Evolutionary conservation across 2,797 vertebrate genomes (phyloP), one percentile per base, ranked within the genome.

Genomic region (Aplochiton taeniatus): DNA sequence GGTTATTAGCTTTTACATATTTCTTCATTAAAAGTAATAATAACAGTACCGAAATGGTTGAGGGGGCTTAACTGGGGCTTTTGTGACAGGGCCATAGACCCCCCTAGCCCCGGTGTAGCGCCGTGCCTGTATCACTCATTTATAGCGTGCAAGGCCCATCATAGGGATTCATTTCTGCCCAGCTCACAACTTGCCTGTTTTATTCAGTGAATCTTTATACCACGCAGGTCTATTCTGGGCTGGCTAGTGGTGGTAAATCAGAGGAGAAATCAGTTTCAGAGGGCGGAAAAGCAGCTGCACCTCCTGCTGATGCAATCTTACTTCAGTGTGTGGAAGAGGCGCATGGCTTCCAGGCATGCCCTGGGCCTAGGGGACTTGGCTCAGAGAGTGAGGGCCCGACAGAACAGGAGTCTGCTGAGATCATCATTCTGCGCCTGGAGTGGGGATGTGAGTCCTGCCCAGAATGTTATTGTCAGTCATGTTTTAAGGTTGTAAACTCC

Each of bases 251-350:
- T 18, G n/a, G 50, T 18, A 42, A 43, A 18, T 43, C 51, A 61
- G 42, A 11, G 20, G 1, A 18, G 18, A 47, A 56, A n/a, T n/a
- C 11, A 20, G n/a, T 65, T 49, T 17, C 8, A 43, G n/a, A 31
- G 1, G 19, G 17, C 17, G 17, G 59, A 51, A 19, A 16, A 13
- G 9, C 9, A 14, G 31, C 17, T 42, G 16, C 0, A 4, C 45
- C 9, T 42, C 17, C 11, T 58, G 12, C 62, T 20, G 49, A 46
- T 58, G 19, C 20, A 49, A 9, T 53, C 68, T 31, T 56, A 58
- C 19, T 69, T 74, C 49, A 47, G 44, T 31, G 18, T 53, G 19
- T 78, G 76, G 72, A 65, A 66, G 51, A 44, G 58, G 54, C 14
- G 44, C 4, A 11, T 56, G 9, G 44, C 42, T 7, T 60, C 67